Evolutionary conservation across 2,888 invertebrate species (phyloP).

Genomic region (Zaprionus bogoriensis): DNA sequence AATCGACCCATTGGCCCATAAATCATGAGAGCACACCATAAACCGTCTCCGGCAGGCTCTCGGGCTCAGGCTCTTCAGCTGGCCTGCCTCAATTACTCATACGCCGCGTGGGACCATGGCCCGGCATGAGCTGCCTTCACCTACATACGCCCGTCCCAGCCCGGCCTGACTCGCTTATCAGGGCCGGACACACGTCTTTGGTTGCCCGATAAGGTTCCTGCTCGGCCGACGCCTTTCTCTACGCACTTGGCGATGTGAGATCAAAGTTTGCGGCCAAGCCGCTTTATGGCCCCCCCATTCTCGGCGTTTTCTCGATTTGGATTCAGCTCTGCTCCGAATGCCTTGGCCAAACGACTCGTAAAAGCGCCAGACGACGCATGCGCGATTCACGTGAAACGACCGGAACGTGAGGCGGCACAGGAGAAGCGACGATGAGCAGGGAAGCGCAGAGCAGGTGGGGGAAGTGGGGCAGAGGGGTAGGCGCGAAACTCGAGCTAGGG

Average conservation of each 20-base stretch:
- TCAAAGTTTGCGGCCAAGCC: conserved; percentile 32
- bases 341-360: conserved; percentile 22
- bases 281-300: conserved; percentile 21
- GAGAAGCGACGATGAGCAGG: neutral
- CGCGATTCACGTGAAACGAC: conserved; percentile 64
- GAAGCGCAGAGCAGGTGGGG: neutral
- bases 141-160: conserved; percentile 8
- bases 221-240: too few relatives aligned
- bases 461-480: conserved; percentile 5
- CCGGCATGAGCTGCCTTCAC: conserved; percentile 21
- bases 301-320: neutral
- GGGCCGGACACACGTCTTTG: conserved; percentile 12
- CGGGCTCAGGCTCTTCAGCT: conserved; percentile 1
- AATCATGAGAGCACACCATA: conserved; percentile 23
- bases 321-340: neutral
- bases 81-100: conserved; percentile 39
- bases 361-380: conserved; percentile 48
- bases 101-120: conserved; percentile 27
- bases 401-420: neutral
- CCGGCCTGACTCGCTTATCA: conserved; percentile 7
- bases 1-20: conserved; percentile 1
- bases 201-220: neutral
- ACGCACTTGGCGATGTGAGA: conserved; percentile 21
- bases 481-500: too few relatives aligned
- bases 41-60: conserved; percentile 2